Base-by-base conservation (phyloP, 2,113 vertebrate species). In the Trichechus manatus region DNA sequence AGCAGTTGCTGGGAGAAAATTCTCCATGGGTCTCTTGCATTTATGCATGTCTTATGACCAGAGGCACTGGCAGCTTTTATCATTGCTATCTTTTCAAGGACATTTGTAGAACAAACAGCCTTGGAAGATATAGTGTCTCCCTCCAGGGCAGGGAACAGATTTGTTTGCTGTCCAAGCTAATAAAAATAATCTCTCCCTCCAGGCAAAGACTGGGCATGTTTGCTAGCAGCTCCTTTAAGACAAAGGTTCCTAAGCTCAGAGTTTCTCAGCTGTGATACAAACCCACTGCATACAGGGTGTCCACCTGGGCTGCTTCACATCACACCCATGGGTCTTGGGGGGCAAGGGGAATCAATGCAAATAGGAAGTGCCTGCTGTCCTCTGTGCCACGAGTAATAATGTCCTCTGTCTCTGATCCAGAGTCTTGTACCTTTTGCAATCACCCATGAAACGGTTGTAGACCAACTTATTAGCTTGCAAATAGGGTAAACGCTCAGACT, bases 401-500 rank as follows among this genome's bases (percentile, higher is more conserved):
- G 44, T n/a, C 72, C 23, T 87, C 91, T 94, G 77, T 85, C 89
- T 92, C 89, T 92, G 83, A 90, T 44, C 74, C 78, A 64, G 82
- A 87, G 78, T 80, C 79, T 87, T 59, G 29, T 56, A 56, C 83
- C 93, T 94, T 91, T 80, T 64, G 15, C 59, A 93, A 70, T 64
- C 61, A 86, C 68, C 78, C 63, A 5, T 42, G 80, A 94, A 93
- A 64, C 29, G 68, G 9, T 64, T 85, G 91, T 80, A 95, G 87
- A 72, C 44, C 83, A 83, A 96, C 47, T 92, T 70, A 68, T 42
- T 91, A 93, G 64, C 77, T 95, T 96, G 87, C 81, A 94, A 94
- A 82, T 44, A 85, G 81, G 74, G 92, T 61, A 92, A 93, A 90
- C 87, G 72, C 81, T 91, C 33, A 66, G 90, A 44, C 59, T 86